Evolutionary conservation across 2,113 vertebrate genomes (phyloP), one percentile per base, ranked within the genome.

Genomic region (Pleuronectes platessa): DNA sequence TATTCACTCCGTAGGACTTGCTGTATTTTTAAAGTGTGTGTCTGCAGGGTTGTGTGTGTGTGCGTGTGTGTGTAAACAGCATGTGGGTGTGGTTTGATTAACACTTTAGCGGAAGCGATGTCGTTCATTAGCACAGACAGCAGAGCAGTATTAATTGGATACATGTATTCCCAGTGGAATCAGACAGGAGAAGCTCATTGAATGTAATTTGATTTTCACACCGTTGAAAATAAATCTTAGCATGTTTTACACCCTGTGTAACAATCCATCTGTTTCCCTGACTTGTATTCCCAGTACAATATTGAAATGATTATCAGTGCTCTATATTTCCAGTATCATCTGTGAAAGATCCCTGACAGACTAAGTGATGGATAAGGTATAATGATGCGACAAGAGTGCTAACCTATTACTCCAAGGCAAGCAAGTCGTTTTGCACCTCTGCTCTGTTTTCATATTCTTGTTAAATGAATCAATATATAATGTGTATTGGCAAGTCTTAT

Each of bases 121-220:
- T 81, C 77, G 72, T 71, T 86, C 65, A 81, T 87, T 86, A 88
- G 74, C 66, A 35, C 27, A 66, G 23, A 65, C 35, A 49, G 45
- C 13, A 49, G 13, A 47, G 78, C 49, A 56, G 23, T 49, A 76
- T 78, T 74, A 79, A 74, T 40, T 78, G 73, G 61, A 61, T 77
- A 58, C 61, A 74, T 59, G 71, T 12, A 55, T 31, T 59, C 72
- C 68, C 68, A 27, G 21, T 54, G 71, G 78, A 74, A 86, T 77
- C 74, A 51, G 59, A 47, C 81, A 31, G 51, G 77, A 26, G 64
- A 20, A 49, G 45, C 45, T 49, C 14, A 49, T 49, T 49, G 45
- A 5, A 49, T 2, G 40, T 75, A 68, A 86, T 78, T 76, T 35
- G 23, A 78, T 72, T 85, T 81, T 71, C 68, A 7, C 75, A 74